Evolutionary conservation across 2,888 invertebrate genomes (phyloP).

Genomic region (Melieria crassipennis): DNA sequence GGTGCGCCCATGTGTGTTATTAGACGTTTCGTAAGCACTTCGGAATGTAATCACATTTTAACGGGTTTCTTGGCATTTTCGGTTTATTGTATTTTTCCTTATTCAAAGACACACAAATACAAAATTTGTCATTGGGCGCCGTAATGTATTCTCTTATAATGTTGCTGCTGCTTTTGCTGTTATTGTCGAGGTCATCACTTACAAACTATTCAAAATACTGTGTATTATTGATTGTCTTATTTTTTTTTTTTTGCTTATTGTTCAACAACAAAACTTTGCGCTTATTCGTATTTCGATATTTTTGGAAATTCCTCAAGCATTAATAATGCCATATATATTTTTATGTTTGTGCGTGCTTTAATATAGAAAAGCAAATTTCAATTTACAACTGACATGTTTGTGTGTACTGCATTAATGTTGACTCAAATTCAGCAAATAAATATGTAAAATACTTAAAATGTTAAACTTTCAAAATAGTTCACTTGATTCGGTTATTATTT

Average conservation of each 20-base stretch:
- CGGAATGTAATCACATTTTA: slow-evolving; percentile 41
- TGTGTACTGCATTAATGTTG: too few species aligned
- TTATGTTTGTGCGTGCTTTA: too few species aligned
- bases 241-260: not conserved
- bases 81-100: not conserved
- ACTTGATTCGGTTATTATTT: too few species aligned
- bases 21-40: slow-evolving; percentile 40
- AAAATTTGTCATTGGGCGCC: not conserved
- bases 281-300: not conserved
- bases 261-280: not conserved
- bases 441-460: too few species aligned
- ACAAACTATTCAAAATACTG: not conserved
- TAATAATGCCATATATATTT: too few species aligned
- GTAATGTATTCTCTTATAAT: not conserved
- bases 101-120: not conserved
- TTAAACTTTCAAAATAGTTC: too few species aligned
- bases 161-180: not conserved
- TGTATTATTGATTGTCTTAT: slow-evolving; percentile 1
- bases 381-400: too few species aligned
- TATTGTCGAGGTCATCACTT: not conserved
- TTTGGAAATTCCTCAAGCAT: slow-evolving; percentile 3
- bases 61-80: slow-evolving; percentile 18
- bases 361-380: too few species aligned
- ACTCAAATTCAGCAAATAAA: too few species aligned
- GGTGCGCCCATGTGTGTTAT: too few species aligned